Evolutionary conservation across 2,113 vertebrate genomes (phyloP), one percentile per base, ranked within the genome.

Genomic region (Phalacrocorax pelagicus): DNA sequence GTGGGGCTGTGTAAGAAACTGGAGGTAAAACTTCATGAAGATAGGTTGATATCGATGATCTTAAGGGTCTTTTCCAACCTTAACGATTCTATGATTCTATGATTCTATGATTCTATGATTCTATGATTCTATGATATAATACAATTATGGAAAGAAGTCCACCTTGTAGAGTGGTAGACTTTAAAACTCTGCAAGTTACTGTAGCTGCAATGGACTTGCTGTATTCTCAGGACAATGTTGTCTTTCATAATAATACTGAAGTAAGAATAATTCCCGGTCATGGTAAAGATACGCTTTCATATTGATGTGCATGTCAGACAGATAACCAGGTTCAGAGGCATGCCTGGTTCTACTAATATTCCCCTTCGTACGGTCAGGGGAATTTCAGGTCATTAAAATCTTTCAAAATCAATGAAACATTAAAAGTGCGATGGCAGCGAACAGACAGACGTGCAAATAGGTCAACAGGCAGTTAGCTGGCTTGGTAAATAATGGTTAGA

Each of bases 351-450:
- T 81, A 8, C 30, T 78, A 23, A 73, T 66, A 75, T 17, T 85
- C 44, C 84, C 63, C 70, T 54, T 5, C 52, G 69, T 51, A 38
- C 19, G 54, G 29, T 23, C 70, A 66, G 78, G 40, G 65, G 70
- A 86, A 89, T 84, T 81, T 86, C 34, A 94, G 72, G 88, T 84
- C 88, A 79, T 91, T 92, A 81, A 84, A 93, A 54, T 63, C 36
- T 69, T 96, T 89, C 88, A 72, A 58, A 96, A 92, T 87, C 73
- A 94, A 81, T 84, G 83, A 84, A 93, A 92, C 63, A 42, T 84
- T 78, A 0, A 11, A 88, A 95, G 52, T 69, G 52, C 52, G 83
- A 89, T 61, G 66, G 58, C 81, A 96, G 81, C 1, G 1, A 89
- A 84, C 44, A 86, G 73, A 40, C 47, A 85, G 77, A n/a, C 65